phyloP scores from a whole-genome alignment of 2,888 invertebrate genomes.

The Camptogramma bilineatum region DNA sequence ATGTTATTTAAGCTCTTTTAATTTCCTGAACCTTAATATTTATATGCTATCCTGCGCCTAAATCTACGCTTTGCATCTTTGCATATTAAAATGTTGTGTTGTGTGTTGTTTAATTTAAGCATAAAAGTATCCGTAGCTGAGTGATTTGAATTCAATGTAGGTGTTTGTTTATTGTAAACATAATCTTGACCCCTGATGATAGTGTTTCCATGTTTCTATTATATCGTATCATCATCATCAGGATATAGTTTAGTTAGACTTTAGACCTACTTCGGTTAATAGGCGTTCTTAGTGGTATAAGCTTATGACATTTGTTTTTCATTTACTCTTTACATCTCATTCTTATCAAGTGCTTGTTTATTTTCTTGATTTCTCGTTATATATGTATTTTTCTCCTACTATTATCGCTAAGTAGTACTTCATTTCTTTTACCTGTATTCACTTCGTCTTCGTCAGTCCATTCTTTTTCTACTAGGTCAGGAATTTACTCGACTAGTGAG shows the following conservation, averaged over 20 bases:
- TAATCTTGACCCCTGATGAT: conserved; percentile 46
- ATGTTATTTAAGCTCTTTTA: no score
- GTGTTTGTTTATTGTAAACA: conserved; percentile 42
- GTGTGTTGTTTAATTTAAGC: no score
- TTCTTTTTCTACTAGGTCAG: neutral
- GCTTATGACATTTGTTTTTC: no score
- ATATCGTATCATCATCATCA: no score
- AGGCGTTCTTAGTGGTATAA: no score
- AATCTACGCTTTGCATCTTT: neutral
- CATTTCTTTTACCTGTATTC: neutral
- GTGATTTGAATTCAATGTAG: conserved; percentile 59
- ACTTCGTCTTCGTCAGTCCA: neutral
- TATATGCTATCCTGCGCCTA: neutral
- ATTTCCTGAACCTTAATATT: neutral
- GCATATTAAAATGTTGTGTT: no score
- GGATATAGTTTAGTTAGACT: no score
- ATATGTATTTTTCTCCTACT: neutral
- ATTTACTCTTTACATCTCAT: no score
- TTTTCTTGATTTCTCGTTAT: neutral
- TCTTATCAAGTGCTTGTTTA: neutral
- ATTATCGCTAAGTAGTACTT: neutral
- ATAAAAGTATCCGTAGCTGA: no score
- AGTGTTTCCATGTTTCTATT: neutral
- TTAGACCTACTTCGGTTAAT: no score
- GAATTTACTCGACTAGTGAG: neutral